phyloP scores from a whole-genome alignment of 2,888 invertebrate genomes.

The Galerucella pusilla region DNA sequence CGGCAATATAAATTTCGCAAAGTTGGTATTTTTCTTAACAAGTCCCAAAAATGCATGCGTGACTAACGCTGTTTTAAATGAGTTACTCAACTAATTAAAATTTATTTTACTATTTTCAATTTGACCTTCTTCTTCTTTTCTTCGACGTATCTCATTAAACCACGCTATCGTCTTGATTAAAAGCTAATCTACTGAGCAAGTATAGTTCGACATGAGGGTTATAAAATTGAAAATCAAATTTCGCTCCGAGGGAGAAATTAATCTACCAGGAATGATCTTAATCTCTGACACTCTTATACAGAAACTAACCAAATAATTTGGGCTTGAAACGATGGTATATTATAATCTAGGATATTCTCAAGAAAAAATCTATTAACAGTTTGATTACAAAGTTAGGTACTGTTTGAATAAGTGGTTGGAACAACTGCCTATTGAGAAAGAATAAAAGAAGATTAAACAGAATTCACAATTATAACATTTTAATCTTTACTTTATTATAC shows the following conservation, averaged over 20 bases:
- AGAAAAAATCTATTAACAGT: not conserved
- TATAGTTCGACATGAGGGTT: not conserved
- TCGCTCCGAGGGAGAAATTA: not conserved
- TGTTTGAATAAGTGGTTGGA: too few relatives aligned
- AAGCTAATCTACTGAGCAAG: not conserved
- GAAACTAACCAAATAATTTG: conserved; percentile 6
- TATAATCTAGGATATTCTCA: conserved; percentile 1
- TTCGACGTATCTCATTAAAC: not conserved
- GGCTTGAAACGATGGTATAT: not conserved
- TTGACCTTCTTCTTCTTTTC: too few relatives aligned
- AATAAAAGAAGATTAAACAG: too few relatives aligned
- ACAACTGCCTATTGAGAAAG: too few relatives aligned
- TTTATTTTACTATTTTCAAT: too few relatives aligned
- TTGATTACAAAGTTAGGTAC: not conserved
- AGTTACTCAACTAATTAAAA: too few relatives aligned
- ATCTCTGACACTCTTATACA: not conserved
- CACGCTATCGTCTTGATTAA: not conserved
- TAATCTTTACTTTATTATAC: too few relatives aligned
- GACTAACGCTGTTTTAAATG: too few relatives aligned
- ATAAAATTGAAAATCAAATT: conserved; percentile 17
- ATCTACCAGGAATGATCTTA: conserved; percentile 5
- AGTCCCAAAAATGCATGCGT: too few relatives aligned
- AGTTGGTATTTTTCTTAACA: too few relatives aligned
- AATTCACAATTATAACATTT: too few relatives aligned
- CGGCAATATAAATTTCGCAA: too few relatives aligned